Conservation (phyloP, 37 sponge, comb jelly and placozoan species). For the Axinella damicornis region DNA sequence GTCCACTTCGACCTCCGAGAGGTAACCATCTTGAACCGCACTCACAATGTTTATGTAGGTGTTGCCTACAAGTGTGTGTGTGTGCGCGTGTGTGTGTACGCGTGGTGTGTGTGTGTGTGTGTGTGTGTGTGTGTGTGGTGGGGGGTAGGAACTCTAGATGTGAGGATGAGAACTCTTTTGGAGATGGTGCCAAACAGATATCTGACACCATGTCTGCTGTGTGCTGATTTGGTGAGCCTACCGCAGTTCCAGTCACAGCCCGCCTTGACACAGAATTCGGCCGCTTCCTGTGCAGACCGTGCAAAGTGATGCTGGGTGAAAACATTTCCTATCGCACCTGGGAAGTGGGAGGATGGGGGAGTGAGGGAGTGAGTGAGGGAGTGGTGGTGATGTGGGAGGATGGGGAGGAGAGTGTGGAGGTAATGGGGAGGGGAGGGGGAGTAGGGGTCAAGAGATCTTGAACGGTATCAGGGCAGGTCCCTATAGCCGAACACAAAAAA, state of each 20-base stretch:
- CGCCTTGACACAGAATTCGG: constrained; percentile 50
- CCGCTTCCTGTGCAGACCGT: background rate
- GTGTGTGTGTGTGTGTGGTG: too few relatives aligned
- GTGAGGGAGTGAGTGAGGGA: too few relatives aligned
- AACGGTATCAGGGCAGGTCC: too few relatives aligned
- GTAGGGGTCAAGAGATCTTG: background rate
- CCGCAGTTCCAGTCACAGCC: constrained; percentile 56
- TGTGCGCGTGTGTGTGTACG: background rate
- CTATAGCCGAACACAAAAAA: too few relatives aligned
- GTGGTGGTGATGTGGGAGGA: background rate
- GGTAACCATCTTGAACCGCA: background rate
- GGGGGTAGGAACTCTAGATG: too few relatives aligned
- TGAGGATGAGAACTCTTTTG: too few relatives aligned
- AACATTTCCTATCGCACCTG: constrained; percentile 33
- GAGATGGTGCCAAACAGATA: too few relatives aligned
- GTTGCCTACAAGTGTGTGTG: background rate
- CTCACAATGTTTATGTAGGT: background rate
- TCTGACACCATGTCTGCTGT: too few relatives aligned
- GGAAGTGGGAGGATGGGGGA: background rate
- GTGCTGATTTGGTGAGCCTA: background rate
- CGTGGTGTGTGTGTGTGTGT: background rate
- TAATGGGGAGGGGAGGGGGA: background rate
- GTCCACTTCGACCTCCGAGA: constrained; percentile 11
- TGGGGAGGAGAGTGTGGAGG: background rate
- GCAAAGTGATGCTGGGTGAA: constrained; percentile 27